Percentiles rank a stretch among this genome's conserved stretches.
These are phyloP conservation scores for Antechinus flavipes DNA, from an alignment of 2,113 vertebrate species.

Conservation along the genomic window DNA sequence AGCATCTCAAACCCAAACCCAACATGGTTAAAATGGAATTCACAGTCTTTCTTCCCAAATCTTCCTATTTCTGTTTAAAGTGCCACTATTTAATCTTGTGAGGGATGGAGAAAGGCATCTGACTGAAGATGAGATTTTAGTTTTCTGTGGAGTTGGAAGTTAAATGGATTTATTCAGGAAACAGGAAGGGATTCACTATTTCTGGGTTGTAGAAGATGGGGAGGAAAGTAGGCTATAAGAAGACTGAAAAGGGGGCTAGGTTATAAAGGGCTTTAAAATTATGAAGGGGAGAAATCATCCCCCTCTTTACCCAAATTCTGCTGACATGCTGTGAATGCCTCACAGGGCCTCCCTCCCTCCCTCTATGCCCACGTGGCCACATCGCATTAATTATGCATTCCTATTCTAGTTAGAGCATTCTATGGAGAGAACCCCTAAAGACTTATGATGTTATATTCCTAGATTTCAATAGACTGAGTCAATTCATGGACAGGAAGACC, in stretches of 20 bases:
- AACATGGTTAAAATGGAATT: background rate
- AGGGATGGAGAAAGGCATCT: background rate
- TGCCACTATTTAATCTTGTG: background rate
- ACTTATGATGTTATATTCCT: background rate
- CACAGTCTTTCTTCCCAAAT: background rate
- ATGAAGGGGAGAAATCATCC: background rate
- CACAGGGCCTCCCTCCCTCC: background rate
- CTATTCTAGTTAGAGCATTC: background rate
- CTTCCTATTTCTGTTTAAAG: background rate
- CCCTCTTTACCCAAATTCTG: background rate
- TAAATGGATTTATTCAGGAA: background rate
- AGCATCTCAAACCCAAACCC: background rate
- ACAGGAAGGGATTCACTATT: background rate
- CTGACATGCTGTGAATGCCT: background rate
- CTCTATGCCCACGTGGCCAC: background rate
- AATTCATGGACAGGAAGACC: conserved; percentile 6
- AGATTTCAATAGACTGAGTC: background rate
- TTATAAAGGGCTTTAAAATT: background rate
- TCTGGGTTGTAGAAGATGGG: background rate
- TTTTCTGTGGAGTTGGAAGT: background rate
- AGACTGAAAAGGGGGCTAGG: background rate
- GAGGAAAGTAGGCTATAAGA: background rate
- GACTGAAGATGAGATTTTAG: background rate
- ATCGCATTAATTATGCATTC: background rate
- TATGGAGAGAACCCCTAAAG: background rate